Evolutionary conservation across 2,113 vertebrate species (phyloP).

Genomic region (Lamprotornis superbus): DNA sequence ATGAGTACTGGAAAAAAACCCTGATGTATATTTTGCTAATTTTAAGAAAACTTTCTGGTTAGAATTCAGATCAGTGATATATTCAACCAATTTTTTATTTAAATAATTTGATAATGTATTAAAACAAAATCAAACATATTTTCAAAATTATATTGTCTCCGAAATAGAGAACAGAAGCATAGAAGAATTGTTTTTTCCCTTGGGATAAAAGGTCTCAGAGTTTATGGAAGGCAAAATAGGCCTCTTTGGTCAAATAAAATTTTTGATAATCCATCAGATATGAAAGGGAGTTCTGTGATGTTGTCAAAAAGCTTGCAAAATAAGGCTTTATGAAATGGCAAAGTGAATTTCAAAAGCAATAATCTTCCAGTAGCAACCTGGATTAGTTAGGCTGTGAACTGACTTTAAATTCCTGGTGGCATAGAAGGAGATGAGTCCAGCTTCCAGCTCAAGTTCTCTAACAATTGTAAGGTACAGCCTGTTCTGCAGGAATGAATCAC

Average conservation of each 20-base stretch:
- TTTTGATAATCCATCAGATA: not conserved
- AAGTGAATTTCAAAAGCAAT: not conserved
- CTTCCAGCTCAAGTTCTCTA: not conserved
- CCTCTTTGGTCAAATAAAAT: not conserved
- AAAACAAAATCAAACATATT: not conserved
- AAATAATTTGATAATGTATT: not conserved
- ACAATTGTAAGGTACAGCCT: not conserved
- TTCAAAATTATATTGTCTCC: not conserved
- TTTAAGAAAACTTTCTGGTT: not conserved
- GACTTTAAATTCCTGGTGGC: not conserved
- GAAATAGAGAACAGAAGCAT: not conserved
- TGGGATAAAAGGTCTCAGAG: not conserved
- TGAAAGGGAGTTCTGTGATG: not conserved
- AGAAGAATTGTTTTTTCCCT: not conserved
- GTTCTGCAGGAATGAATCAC: not conserved
- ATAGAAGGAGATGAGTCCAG: not conserved
- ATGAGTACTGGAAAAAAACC: not conserved
- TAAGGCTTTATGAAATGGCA: not conserved
- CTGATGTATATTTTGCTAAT: not conserved
- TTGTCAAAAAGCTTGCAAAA: slow-evolving; percentile 1
- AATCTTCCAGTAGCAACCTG: not conserved
- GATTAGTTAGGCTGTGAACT: not conserved
- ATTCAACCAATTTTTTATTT: not conserved
- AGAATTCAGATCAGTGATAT: not conserved
- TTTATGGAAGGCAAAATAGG: not conserved